Base-by-base conservation (phyloP, 2,113 vertebrate genomes). In the Smithornis capensis region DNA sequence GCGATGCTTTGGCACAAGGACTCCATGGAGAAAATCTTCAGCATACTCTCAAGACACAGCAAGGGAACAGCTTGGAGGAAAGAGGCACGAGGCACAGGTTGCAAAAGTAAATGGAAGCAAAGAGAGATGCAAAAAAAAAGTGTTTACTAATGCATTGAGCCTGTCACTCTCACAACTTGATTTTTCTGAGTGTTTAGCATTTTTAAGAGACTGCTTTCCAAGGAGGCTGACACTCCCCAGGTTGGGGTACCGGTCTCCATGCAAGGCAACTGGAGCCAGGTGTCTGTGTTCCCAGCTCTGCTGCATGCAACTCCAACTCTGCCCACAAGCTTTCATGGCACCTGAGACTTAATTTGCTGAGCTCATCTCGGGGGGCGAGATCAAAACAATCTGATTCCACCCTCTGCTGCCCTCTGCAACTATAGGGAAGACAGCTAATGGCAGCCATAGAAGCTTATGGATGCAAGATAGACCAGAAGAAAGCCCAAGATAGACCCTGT, bases 281-380 rank as follows among this genome's bases (percentile, higher is more conserved):
- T 31, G 28, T 25, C 6, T 0, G 4, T 53, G 56, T 21, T 68
- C 55, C 49, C 60, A 42, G 75, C 11, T 45, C 55, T 83, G 25
- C 64, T 25, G 17, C 45, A 15, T 1, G 0, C 45, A 71, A 17
- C 52, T 55, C 50, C 52, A 42, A 19, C 64, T 35, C 71, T 59
- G 42, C 47, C 57, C 42, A 31, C 28, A 52, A 23, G 11, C 25
- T 53, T 60, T 25, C 60, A 18, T 1, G 1, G 74, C 2, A 11
- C 15, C 31, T 70, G 22, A 19, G 42, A 57, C 22, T 42, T 28
- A 9, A 22, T 33, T 21, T 64, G 6, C 47, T 16, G 15, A 56
- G 33, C 8, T 19, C 9, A 0, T 33, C 40, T 60, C 0, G 2
- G 12, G 5, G 6, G 15, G 1, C 24, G 21, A 80, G 22, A 24